Evolutionary conservation across 2,113 vertebrate species (phyloP).

Genomic region (Antechinus stuartii): DNA sequence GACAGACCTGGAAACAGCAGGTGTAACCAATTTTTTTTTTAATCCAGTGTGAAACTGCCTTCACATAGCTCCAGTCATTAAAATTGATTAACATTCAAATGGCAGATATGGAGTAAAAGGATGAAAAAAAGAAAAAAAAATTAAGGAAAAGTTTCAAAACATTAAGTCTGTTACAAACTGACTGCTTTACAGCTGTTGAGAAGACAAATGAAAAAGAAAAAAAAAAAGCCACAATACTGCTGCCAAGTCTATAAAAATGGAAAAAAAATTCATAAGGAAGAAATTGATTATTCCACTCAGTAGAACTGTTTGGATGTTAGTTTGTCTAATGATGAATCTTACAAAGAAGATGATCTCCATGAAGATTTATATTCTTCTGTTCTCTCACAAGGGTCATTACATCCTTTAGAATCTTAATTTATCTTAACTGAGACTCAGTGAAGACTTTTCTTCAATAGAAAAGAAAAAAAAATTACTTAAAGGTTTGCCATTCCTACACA

Average conservation of each 20-base stretch:
- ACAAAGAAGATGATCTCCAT: slow-evolving; percentile 41
- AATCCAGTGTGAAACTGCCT: neutral
- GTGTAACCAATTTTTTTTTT: neutral
- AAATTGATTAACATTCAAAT: neutral
- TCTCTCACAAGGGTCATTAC: slow-evolving; percentile 58
- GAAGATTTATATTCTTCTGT: slow-evolving; percentile 29
- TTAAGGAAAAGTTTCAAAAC: neutral
- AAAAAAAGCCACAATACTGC: slow-evolving; percentile 49
- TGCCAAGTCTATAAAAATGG: slow-evolving; percentile 41
- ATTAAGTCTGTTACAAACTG: neutral
- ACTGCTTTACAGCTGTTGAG: slow-evolving; percentile 7
- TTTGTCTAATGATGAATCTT: slow-evolving; percentile 57
- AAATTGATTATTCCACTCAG: slow-evolving; percentile 70
- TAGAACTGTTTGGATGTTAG: slow-evolving; percentile 43
- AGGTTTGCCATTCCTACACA: neutral
- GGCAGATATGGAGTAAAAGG: neutral
- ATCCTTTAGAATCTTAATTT: slow-evolving; percentile 58
- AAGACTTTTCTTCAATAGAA: slow-evolving; percentile 41
- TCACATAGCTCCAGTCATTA: neutral
- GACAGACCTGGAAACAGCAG: slow-evolving; percentile 48
- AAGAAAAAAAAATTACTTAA: slow-evolving; percentile 25
- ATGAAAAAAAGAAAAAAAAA: slow-evolving; percentile 22
- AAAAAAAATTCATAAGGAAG: slow-evolving; percentile 59
- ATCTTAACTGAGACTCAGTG: neutral
- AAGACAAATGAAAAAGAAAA: neutral